Evolutionary conservation across 2,888 invertebrate species (phyloP), one percentile per base, ranked within the genome.

Genomic region (Bugulina stolonifera): DNA sequence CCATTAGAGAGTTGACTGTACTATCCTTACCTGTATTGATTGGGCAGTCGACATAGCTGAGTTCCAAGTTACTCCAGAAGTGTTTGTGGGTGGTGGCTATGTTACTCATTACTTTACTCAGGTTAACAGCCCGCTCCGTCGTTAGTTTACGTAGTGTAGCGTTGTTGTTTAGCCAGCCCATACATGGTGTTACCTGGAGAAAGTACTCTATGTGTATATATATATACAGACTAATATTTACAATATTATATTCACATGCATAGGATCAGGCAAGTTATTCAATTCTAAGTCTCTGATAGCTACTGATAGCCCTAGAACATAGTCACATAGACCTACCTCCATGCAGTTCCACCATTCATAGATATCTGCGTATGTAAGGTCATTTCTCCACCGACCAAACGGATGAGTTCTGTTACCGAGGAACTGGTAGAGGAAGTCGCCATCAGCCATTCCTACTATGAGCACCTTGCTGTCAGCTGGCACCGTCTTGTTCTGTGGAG

Each of bases 301-400:
- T 52, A 52, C 52, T 52, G 52, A 14, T 14, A 10, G 22, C 52
- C 10, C 10, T 22, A 14, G 22, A 14, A 52, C 52, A 52, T 52
- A 52, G 52, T 14, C 52, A 52, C 22, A 43, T 43, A 25, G 14
- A 14, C 82, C 81, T 74, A 86, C 86, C 79, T 86, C 80, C 80
- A 87, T 80, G 75, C 87, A 87, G 72, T 83, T 84, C 73, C 86
- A 83, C 81, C 85, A 87, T 25, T 83, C 80, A 76, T 87, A 87
- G 72, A 86, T 75, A 72, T 85, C 79, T 54, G 81, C 77, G 75
- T 87, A 87, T n/a, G 80, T 83, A 72, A 87, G 81, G 76, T 86
- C 84, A 69, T 81, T 78, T 71, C 83, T 80, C 25, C 85, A 74
- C 69, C 80, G 78, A 73, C 85, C 85, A 57, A 86, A 76, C 0